Conservation (phyloP, 2,113 vertebrate genomes). For the Coptodon bakossiorum region DNA sequence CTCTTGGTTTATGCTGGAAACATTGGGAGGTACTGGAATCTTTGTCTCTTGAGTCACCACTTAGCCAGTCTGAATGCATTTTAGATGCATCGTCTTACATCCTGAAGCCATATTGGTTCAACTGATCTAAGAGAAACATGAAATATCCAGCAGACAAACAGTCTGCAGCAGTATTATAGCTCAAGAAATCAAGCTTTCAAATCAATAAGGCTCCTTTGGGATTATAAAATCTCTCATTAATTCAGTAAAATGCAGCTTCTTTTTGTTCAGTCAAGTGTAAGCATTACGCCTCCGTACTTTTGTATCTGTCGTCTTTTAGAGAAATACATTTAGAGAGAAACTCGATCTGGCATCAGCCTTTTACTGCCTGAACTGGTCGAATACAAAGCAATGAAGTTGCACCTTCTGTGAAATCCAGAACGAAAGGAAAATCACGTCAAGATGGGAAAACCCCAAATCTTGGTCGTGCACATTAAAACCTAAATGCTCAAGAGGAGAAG, state of each 20-base stretch:
- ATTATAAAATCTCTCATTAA: not conserved
- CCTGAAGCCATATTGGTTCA: not conserved
- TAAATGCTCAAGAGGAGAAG: not conserved
- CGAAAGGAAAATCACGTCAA: not conserved
- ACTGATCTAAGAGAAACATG: not conserved
- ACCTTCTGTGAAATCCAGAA: not conserved
- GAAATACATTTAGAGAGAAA: not conserved
- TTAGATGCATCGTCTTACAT: not conserved
- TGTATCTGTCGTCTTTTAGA: not conserved
- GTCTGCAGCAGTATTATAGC: not conserved
- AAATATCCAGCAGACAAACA: not conserved
- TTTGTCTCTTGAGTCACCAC: not conserved
- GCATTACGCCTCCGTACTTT: not conserved
- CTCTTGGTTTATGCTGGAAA: not conserved
- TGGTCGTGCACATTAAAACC: not conserved
- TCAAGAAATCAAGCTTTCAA: not conserved
- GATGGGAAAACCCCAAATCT: not conserved
- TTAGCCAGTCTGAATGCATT: not conserved
- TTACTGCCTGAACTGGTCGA: not conserved
- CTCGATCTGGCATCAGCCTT: not conserved
- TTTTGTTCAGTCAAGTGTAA: not conserved
- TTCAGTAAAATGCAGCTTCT: not conserved
- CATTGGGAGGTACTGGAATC: not conserved
- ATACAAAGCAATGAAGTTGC: not conserved
- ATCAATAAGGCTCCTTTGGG: not conserved